Conservation (phyloP, 2,113 vertebrate species). For the Prietella phreatophila region DNA sequence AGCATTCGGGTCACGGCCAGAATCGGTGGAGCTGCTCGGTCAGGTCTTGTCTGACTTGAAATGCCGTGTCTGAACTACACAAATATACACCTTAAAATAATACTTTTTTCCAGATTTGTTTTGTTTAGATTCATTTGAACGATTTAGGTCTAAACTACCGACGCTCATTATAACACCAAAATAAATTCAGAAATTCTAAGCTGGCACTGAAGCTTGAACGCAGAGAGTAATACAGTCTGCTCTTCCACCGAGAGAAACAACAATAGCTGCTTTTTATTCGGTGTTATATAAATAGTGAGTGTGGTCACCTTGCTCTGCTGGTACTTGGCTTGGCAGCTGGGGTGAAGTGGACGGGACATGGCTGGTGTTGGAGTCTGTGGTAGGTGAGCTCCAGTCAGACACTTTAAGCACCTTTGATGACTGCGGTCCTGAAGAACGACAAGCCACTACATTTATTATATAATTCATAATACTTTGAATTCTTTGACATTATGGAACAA, state of each 20-base stretch:
- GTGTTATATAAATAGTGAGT: background rate
- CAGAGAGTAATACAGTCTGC: background rate
- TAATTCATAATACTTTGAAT: background rate
- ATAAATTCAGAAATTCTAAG: background rate
- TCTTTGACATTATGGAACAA: too few relatives aligned
- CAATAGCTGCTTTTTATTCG: background rate
- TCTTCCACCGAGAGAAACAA: background rate
- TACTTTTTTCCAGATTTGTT: background rate
- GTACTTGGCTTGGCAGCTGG: slow-evolving; percentile 67
- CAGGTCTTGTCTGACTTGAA: background rate
- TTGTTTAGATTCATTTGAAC: background rate
- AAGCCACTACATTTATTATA: background rate
- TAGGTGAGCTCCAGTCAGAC: slow-evolving; percentile 74
- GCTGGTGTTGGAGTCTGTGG: slow-evolving; percentile 66
- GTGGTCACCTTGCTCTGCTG: slow-evolving; percentile 75
- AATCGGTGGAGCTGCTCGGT: background rate
- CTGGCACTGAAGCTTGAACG: too few relatives aligned
- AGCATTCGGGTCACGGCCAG: background rate
- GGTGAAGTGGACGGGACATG: slow-evolving; percentile 74
- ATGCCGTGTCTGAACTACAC: background rate
- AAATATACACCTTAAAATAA: background rate
- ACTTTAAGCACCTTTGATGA: slow-evolving; percentile 57
- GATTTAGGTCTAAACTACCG: background rate
- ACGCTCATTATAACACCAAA: background rate
- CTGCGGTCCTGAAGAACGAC: slow-evolving; percentile 53